Percentiles rank a stretch among this genome's conserved stretches.
Conservation (phyloP, 2,888 invertebrate species). For the Bibio marci region DNA sequence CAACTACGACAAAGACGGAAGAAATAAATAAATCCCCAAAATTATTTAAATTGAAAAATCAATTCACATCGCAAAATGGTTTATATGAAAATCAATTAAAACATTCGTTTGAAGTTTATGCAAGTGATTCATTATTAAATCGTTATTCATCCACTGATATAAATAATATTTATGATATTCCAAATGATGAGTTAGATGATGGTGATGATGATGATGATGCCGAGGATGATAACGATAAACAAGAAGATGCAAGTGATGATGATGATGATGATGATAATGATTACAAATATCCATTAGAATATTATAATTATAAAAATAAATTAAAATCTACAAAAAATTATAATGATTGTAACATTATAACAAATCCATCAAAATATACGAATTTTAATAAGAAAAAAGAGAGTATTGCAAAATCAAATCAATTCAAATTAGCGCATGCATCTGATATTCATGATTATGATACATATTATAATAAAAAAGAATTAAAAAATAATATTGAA, state of each 20-base stretch:
- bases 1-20: neutral
- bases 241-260: neutral
- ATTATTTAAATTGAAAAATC: no score
- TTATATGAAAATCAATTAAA: no score
- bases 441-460: conserved; percentile 28
- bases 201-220: neutral
- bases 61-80: no score
- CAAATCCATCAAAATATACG: conserved; percentile 20
- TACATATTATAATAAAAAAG: conserved; percentile 23
- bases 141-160: conserved; percentile 14
- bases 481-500: conserved; percentile 12
- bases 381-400: conserved; percentile 20
- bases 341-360: conserved; percentile 13
- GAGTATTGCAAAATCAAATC: conserved; percentile 15
- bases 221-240: neutral
- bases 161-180: conserved; percentile 29
- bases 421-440: conserved; percentile 19
- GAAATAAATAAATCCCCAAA: no score
- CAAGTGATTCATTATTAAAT: conserved; percentile 27
- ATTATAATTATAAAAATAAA: neutral
- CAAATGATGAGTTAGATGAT: conserved; percentile 17
- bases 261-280: neutral
- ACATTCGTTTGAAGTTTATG: conserved; percentile 17
- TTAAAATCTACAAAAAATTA: conserved; percentile 13
- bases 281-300: neutral